phyloP scores from a whole-genome alignment of 2,888 invertebrate species.

The Lepidonotus clava region DNA sequence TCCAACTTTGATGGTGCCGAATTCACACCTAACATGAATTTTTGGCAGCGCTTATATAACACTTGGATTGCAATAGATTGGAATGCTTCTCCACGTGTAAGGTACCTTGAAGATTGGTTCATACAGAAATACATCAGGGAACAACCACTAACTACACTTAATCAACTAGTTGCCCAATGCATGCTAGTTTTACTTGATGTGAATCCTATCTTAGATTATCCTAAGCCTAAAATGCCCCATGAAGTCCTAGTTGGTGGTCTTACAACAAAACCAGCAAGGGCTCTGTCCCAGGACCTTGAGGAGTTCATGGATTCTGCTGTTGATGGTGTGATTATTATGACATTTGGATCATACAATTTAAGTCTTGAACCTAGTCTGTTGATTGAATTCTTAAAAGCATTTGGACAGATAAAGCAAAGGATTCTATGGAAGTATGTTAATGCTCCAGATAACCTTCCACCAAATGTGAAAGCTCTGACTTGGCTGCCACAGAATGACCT shows the following conservation, averaged over 20 bases:
- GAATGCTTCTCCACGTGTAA: no score
- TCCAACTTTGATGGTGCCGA: background rate
- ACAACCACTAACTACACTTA: background rate
- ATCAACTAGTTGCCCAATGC: constrained; percentile 26
- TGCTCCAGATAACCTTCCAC: constrained; percentile 3
- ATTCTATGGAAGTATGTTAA: background rate
- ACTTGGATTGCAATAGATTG: background rate
- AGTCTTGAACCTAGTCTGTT: background rate
- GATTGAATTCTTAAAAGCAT: background rate
- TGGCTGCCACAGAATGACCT: constrained; percentile 59
- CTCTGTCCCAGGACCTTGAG: constrained; percentile 54
- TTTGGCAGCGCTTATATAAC: background rate
- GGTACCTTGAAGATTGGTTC: no score
- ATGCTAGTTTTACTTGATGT: constrained; percentile 56
- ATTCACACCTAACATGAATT: background rate
- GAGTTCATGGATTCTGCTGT: constrained; percentile 47
- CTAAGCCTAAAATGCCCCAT: constrained; percentile 60
- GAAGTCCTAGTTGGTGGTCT: constrained; percentile 59
- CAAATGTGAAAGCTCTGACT: constrained; percentile 16
- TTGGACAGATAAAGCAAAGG: background rate
- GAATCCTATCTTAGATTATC: constrained; percentile 57
- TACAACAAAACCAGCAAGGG: constrained; percentile 50
- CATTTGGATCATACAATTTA: constrained; percentile 52
- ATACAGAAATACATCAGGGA: constrained; percentile 56
- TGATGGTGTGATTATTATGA: constrained; percentile 53